A percentile compares a stretch with the other conserved stretches of the same genome.
These are phyloP conservation scores for Kradibia gibbosae DNA, from an alignment of 1,140 invertebrate genomes.

Conservation along the genomic window DNA sequence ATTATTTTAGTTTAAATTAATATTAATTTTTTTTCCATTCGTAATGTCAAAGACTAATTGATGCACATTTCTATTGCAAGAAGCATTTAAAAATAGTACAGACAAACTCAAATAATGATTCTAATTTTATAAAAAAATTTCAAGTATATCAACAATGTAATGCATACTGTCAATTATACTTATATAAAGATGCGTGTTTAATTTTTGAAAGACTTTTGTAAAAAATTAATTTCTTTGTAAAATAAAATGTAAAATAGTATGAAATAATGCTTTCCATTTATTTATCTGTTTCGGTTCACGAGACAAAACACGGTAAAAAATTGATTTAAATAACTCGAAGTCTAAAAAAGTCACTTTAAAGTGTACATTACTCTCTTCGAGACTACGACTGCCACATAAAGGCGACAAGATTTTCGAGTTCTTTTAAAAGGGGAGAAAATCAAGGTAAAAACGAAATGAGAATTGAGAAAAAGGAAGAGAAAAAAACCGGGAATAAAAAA, in stretches of 20 bases:
- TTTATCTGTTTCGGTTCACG: not conserved
- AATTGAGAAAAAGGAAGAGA: conserved; percentile 36
- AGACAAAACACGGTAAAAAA: conserved; percentile 1
- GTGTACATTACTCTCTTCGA: conserved; percentile 9
- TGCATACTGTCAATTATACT: no score
- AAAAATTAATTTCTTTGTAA: not conserved
- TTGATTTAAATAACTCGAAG: conserved; percentile 16
- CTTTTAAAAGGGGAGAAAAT: conserved; percentile 6
- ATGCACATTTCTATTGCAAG: no score
- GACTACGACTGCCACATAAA: conserved; percentile 6
- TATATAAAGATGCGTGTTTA: no score
- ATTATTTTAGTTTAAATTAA: no score
- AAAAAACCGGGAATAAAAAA: conserved; percentile 14
- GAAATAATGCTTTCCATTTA: not conserved
- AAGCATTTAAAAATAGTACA: no score
- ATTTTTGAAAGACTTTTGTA: no score
- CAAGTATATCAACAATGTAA: no score
- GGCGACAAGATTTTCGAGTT: conserved; percentile 54
- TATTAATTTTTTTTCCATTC: no score
- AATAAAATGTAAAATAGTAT: not conserved
- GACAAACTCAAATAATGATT: no score
- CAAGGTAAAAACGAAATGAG: conserved; percentile 21
- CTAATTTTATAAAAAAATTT: no score
- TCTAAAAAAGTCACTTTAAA: not conserved
- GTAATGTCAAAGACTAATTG: no score